A percentile compares a stretch with the other conserved stretches of the same genome.
Evolutionary conservation across 2,888 invertebrate genomes (phyloP).

Genomic region (Drosophila hamatofila): DNA sequence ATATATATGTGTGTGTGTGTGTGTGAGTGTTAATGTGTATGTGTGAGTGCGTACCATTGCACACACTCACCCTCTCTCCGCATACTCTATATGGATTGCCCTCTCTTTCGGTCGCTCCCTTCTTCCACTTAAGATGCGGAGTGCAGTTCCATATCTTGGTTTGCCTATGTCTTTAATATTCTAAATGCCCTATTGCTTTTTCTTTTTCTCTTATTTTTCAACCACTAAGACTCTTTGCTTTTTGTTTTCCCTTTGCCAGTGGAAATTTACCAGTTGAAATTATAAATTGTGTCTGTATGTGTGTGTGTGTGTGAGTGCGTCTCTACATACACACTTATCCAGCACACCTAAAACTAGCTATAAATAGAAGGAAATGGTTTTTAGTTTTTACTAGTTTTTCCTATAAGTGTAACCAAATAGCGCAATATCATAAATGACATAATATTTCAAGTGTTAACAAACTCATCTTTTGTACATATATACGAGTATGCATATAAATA

Average conservation of each 20-base stretch:
- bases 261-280: conserved; percentile 55
- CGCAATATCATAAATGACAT: background rate
- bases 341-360: conserved; percentile 3
- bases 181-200: conserved; percentile 15
- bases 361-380: background rate
- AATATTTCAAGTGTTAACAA: background rate
- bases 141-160: conserved; percentile 21
- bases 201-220: conserved; percentile 23
- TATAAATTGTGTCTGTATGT: conserved; percentile 2
- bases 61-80: conserved; percentile 26
- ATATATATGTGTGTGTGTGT: conserved; percentile 8
- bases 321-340: background rate
- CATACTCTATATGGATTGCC: no score
- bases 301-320: background rate
- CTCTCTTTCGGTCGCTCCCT: background rate
- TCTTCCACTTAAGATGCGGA: background rate
- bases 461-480: background rate
- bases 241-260: conserved; percentile 34
- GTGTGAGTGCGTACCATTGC: conserved; percentile 6
- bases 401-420: background rate
- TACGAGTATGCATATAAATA: background rate
- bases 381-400: background rate
- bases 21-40: background rate
- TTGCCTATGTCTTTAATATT: conserved; percentile 37
- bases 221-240: conserved; percentile 41